Evolutionary conservation across 2,888 invertebrate species (phyloP).

Genomic region (Isoperla grammatica): DNA sequence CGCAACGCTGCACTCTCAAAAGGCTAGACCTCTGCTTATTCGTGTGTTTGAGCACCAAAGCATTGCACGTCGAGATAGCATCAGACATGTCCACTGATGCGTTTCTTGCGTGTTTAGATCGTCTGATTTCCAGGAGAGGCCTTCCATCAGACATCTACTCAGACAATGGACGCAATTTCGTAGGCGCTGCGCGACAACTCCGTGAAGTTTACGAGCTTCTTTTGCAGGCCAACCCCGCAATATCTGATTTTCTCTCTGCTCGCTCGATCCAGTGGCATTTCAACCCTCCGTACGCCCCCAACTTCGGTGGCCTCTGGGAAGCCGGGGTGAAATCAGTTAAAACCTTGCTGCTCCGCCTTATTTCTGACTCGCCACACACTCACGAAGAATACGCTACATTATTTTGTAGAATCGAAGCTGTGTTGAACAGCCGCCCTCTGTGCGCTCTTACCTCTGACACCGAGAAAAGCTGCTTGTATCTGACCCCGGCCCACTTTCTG

Average conservation of each 20-base stretch:
- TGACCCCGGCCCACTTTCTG: slow-evolving; percentile 38
- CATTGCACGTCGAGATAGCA: slow-evolving; percentile 33
- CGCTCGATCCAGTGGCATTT: slow-evolving; percentile 31
- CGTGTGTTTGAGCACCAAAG: slow-evolving; percentile 21
- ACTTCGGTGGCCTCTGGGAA: too few species aligned
- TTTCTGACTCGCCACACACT: neutral
- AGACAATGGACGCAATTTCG: slow-evolving; percentile 36
- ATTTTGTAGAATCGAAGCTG: neutral
- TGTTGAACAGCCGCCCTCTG: neutral
- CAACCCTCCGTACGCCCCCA: slow-evolving; percentile 30
- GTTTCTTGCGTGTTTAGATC: slow-evolving; percentile 30
- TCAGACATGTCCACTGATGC: slow-evolving; percentile 30
- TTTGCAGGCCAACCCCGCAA: too few species aligned
- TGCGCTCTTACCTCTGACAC: neutral
- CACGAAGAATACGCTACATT: neutral
- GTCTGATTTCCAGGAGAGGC: slow-evolving; percentile 33
- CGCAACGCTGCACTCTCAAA: slow-evolving; percentile 29
- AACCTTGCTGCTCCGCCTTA: neutral
- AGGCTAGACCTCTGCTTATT: slow-evolving; percentile 32
- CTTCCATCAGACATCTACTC: slow-evolving; percentile 30
- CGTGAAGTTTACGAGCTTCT: too few species aligned
- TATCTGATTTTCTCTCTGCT: too few species aligned
- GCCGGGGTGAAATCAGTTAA: too few species aligned
- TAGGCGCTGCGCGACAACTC: too few species aligned
- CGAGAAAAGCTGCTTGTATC: slow-evolving; percentile 27